Evolutionary conservation across 2,113 vertebrate species (phyloP), one percentile per base, ranked within the genome.

Genomic region (Dipodomys ordii): DNA sequence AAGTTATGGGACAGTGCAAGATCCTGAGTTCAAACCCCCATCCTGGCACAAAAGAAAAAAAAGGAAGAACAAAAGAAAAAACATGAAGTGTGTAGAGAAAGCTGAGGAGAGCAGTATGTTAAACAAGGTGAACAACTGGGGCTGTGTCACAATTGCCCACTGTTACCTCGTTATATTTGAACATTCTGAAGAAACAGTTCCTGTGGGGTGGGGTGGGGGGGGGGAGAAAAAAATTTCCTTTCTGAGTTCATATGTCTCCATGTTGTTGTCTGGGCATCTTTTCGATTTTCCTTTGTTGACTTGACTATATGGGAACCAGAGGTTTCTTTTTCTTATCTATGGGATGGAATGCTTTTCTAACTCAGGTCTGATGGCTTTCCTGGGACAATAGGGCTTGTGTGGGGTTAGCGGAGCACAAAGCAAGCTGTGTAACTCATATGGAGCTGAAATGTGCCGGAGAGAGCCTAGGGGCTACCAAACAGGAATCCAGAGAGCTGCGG

Each of bases 201-300:
- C 0, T 12, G 15, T 3, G 35, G 83, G 4, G 35, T 39, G 46
- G 85, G 94, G 88, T 20, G 18, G 78, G 90, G 78, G 92, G 80
- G 46, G 22, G 79, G 49, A 8, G 35, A 35, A 35, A 35, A 35
- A 35, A 35, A 11, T 92, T 95, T 96, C 93, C 87, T 60, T 93
- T 86, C 87, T 87, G 83, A 96, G 72, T 94, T 95, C 83, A 69
- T 85, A 22, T 22, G 68, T 91, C 89, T 88, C 92, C 87, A 86
- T 82, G 64, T 86, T 94, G 23, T 88, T 77, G 25, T 77, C 92
- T 92, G 90, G 90, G 85, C 68, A 0, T 91, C 83, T 93, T 96
- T 95, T 96, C 92, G 93, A 27, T 69, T 95, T 95, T 93, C 80
- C 32, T 96, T 83, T 92, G 94, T 97, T 95, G 90, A 88, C 76